Evolutionary conservation across 2,888 invertebrate genomes (phyloP).

Genomic region (Exephanes ischioxanthus): DNA sequence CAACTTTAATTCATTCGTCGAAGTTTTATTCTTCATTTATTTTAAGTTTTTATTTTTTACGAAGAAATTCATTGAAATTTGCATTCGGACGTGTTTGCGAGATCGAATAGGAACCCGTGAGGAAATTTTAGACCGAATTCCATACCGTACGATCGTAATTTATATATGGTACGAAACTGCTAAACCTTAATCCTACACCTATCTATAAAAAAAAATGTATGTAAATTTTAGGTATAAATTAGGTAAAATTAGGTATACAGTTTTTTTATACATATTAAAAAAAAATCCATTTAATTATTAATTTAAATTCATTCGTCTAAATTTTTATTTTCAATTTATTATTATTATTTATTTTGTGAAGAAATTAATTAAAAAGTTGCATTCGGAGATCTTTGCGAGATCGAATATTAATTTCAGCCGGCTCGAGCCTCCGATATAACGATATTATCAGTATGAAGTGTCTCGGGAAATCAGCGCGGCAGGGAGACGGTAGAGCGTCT

Average conservation of each 20-base stretch:
- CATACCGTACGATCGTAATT: slow-evolving; percentile 56
- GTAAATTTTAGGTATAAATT: no score
- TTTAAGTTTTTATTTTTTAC: neutral
- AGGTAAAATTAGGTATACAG: no score
- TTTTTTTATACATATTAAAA: neutral
- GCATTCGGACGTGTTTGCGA: slow-evolving; percentile 46
- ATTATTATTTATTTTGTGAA: neutral
- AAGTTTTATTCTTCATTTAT: neutral
- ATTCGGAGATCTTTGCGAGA: neutral
- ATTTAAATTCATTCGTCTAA: neutral
- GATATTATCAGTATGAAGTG: slow-evolving; percentile 24
- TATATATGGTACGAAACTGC: neutral
- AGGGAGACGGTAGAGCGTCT: slow-evolving; percentile 28
- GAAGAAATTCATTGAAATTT: neutral
- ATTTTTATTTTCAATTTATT: neutral
- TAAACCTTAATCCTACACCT: neutral
- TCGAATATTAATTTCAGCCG: neutral
- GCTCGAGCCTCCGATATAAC: neutral
- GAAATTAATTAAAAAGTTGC: neutral
- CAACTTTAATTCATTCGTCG: neutral
- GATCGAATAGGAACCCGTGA: slow-evolving; percentile 74
- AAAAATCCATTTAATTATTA: neutral
- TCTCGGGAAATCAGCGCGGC: slow-evolving; percentile 33
- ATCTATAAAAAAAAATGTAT: no score
- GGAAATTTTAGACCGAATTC: slow-evolving; percentile 45